Evolutionary conservation across 2,113 vertebrate genomes (phyloP).

Genomic region (Corapipo altera): DNA sequence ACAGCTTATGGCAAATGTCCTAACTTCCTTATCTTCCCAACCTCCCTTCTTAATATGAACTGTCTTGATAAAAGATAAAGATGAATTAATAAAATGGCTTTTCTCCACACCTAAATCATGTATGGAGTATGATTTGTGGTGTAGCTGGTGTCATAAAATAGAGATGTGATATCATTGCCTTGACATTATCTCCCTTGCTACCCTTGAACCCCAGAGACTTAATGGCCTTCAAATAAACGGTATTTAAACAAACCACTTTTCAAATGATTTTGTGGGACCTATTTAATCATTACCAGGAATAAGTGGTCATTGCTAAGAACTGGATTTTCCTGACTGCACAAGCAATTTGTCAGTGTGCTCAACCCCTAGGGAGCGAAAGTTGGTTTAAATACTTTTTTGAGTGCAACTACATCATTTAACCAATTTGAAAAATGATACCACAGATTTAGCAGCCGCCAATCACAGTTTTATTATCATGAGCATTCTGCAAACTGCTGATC

Average conservation of each 20-base stretch:
- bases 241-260: constrained; percentile 72
- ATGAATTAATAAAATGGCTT: constrained; percentile 60
- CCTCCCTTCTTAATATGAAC: background rate
- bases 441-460: background rate
- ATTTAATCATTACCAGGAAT: constrained; percentile 71
- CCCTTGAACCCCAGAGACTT: constrained; percentile 70
- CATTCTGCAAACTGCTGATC: background rate
- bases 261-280: constrained; percentile 57
- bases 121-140: constrained; percentile 54
- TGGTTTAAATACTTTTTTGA: background rate
- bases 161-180: constrained; percentile 45
- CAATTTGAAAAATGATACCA: background rate
- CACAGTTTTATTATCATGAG: background rate
- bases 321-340: constrained; percentile 45
- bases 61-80: constrained; percentile 54
- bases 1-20: background rate
- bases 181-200: constrained; percentile 54
- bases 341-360: background rate
- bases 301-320: constrained; percentile 32
- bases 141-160: constrained; percentile 65
- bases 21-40: background rate
- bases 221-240: constrained; percentile 69
- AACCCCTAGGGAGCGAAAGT: background rate
- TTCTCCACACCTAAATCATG: constrained; percentile 62
- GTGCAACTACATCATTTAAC: background rate